These are phyloP conservation scores for Pyralis farinalis DNA, from an alignment of 2,888 invertebrate genomes.

Conservation along the genomic window DNA sequence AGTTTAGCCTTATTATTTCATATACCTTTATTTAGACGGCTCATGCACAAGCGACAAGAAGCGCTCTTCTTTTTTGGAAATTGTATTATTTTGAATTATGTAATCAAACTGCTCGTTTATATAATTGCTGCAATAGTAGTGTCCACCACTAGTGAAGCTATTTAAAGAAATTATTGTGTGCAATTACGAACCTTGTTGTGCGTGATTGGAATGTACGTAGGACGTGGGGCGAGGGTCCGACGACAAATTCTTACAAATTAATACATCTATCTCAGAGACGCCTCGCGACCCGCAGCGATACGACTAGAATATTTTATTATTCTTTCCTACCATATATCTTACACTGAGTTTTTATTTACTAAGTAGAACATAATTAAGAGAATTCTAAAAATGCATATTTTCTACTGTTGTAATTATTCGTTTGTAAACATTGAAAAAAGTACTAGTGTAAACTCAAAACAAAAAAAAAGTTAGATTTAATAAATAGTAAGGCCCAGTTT, in stretches of 20 bases:
- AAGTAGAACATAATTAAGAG: background rate
- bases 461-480: too few relatives aligned
- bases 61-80: too few relatives aligned
- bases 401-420: too few relatives aligned
- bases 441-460: too few relatives aligned
- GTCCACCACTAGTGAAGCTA: conserved; percentile 42
- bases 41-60: too few relatives aligned
- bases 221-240: conserved; percentile 58
- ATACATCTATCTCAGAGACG: conserved; percentile 71
- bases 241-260: conserved; percentile 81
- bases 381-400: too few relatives aligned
- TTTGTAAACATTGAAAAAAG: too few relatives aligned
- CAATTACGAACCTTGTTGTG: conserved; percentile 78
- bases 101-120: too few relatives aligned
- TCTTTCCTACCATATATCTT: conserved; percentile 43
- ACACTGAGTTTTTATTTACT: background rate
- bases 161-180: conserved; percentile 79
- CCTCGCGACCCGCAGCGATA: conserved; percentile 60
- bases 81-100: too few relatives aligned
- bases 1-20: too few relatives aligned
- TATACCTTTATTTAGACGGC: too few relatives aligned
- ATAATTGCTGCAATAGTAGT: conserved; percentile 1
- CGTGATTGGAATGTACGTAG: conserved; percentile 75
- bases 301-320: conserved; percentile 72
- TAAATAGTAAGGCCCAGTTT: too few relatives aligned